Conservation (phyloP, 2,797 vertebrate genomes). For the Alcedo quadribrachys region DNA sequence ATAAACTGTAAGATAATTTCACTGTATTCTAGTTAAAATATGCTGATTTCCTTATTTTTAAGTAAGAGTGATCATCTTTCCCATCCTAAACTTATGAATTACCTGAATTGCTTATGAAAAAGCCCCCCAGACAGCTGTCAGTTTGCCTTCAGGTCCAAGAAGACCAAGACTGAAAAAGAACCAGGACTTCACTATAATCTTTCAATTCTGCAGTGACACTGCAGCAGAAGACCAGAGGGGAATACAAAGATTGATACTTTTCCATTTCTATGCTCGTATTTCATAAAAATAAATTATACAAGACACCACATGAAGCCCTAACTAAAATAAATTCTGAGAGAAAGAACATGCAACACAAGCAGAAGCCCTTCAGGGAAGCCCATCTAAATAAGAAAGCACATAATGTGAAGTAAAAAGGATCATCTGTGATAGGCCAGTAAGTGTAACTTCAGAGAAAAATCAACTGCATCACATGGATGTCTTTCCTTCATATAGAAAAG, state of each 20-base stretch:
- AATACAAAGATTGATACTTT: neutral
- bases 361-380: neutral
- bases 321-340: neutral
- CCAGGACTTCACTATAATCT: neutral
- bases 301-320: neutral
- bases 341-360: neutral
- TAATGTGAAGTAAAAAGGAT: neutral
- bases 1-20: neutral
- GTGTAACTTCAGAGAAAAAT: neutral
- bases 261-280: neutral
- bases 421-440: neutral
- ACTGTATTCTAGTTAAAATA: neutral
- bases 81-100: neutral
- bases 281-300: neutral
- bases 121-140: neutral
- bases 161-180: neutral
- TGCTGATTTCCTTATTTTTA: neutral
- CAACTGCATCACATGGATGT: neutral
- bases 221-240: neutral
- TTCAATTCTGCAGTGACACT: neutral
- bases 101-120: neutral
- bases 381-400: neutral
- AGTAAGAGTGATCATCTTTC: neutral
- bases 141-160: neutral
- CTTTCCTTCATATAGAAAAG: neutral